phyloP scores from a whole-genome alignment of 2,113 vertebrate species.

The Mirza zaza region DNA sequence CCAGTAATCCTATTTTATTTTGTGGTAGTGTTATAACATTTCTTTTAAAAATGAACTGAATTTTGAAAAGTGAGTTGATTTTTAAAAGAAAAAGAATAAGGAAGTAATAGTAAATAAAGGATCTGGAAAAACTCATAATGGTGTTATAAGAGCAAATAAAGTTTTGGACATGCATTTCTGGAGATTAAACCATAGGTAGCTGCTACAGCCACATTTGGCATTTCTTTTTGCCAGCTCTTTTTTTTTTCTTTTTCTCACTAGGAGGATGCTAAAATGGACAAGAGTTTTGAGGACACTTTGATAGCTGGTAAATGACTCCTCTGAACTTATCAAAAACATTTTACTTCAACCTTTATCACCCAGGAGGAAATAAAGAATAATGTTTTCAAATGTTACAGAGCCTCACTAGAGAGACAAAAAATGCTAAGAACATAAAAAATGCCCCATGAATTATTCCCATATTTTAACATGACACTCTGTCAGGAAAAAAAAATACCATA shows the following conservation, averaged over 20 bases:
- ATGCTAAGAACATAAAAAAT: neutral
- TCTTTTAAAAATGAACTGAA: neutral
- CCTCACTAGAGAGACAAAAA: conserved; percentile 15
- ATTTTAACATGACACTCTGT: neutral
- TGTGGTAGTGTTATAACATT: neutral
- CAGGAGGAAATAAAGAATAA: neutral
- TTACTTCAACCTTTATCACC: conserved; percentile 2
- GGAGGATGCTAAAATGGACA: neutral
- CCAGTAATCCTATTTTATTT: neutral
- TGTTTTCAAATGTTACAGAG: neutral
- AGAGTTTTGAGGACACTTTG: neutral
- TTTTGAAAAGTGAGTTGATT: neutral
- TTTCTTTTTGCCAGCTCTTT: neutral
- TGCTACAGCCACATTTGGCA: neutral
- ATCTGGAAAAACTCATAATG: neutral
- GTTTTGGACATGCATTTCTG: neutral
- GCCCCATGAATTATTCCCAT: neutral
- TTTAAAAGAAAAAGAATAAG: neutral
- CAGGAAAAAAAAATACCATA: neutral
- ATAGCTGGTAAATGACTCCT: conserved; percentile 15
- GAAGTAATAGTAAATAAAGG: neutral
- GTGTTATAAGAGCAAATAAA: neutral
- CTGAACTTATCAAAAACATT: neutral
- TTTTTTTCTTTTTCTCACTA: neutral
- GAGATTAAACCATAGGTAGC: neutral